These are phyloP conservation scores for Lathamus discolor DNA, from an alignment of 2,113 vertebrate genomes.

Conservation along the genomic window DNA sequence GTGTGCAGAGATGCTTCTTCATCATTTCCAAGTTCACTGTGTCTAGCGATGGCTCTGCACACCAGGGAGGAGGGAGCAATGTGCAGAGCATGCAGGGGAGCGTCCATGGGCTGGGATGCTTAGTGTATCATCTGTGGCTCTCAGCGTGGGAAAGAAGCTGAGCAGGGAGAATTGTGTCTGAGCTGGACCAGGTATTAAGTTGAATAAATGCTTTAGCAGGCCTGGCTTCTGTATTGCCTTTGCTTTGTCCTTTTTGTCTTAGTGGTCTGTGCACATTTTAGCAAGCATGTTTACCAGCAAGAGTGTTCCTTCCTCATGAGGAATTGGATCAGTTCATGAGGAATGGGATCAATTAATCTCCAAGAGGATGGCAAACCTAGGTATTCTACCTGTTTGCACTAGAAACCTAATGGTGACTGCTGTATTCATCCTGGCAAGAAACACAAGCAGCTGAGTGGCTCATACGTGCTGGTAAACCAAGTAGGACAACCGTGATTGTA, in stretches of 20 bases:
- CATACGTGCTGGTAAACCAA: not conserved
- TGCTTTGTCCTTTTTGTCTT: not conserved
- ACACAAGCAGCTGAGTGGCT: not conserved
- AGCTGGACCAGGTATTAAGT: not conserved
- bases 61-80: not conserved
- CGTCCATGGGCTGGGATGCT: not conserved
- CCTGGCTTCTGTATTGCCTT: not conserved
- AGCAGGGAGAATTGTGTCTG: not conserved
- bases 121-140: rapidly evolving
- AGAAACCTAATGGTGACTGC: not conserved
- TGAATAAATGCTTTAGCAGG: not conserved
- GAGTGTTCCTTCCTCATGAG: not conserved
- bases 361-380: not conserved
- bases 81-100: not conserved
- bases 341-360: conserved; percentile 16
- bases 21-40: not conserved
- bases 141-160: not conserved
- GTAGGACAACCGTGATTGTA: rapidly evolving
- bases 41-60: rapidly evolving
- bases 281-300: not conserved
- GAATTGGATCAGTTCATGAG: not conserved
- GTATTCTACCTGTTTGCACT: not conserved
- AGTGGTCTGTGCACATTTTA: not conserved
- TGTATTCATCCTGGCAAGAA: not conserved
- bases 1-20: not conserved